A percentile compares a stretch with the other conserved stretches of the same genome.
These are phyloP conservation scores for Drosophila incognita DNA, from an alignment of 2,888 invertebrate species.

Conservation along the genomic window DNA sequence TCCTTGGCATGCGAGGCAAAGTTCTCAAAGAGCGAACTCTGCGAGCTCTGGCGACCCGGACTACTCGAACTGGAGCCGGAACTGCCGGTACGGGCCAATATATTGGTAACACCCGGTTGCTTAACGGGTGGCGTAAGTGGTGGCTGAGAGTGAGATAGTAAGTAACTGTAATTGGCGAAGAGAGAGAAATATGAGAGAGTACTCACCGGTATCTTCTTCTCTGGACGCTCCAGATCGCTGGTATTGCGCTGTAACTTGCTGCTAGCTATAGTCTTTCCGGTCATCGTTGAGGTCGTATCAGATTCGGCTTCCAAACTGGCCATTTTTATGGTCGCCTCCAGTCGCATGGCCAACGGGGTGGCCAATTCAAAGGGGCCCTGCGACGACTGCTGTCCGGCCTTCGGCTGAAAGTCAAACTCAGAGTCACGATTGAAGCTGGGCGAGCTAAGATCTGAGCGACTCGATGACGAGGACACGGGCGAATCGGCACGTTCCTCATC, in stretches of 20 bases:
- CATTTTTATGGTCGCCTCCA: conserved; percentile 81
- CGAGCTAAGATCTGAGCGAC: conserved; percentile 89
- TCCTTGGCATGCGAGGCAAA: conserved; percentile 95
- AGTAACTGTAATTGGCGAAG: background rate
- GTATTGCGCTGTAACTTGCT: conserved; percentile 84
- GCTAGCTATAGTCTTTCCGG: conserved; percentile 89
- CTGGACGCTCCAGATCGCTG: conserved; percentile 73
- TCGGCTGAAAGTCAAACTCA: conserved; percentile 88
- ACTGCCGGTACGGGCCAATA: conserved; percentile 88
- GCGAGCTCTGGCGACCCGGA: conserved; percentile 90
- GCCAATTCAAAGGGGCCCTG: conserved; percentile 73
- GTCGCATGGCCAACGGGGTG: conserved; percentile 76
- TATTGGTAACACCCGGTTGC: conserved; percentile 85
- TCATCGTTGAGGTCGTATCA: conserved; percentile 91
- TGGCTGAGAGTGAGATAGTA: conserved; percentile 48
- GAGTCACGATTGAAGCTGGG: conserved; percentile 90
- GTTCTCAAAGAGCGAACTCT: conserved; percentile 94
- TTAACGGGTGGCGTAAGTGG: conserved; percentile 74
- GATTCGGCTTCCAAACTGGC: conserved; percentile 88
- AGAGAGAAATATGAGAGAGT: no score
- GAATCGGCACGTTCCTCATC: conserved; percentile 87
- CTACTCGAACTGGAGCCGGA: conserved; percentile 87
- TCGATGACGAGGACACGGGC: conserved; percentile 91
- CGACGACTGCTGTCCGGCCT: conserved; percentile 77
- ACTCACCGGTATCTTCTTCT: conserved; percentile 81